Conservation (phyloP, 2,113 vertebrate species). For the Labeo catla region DNA sequence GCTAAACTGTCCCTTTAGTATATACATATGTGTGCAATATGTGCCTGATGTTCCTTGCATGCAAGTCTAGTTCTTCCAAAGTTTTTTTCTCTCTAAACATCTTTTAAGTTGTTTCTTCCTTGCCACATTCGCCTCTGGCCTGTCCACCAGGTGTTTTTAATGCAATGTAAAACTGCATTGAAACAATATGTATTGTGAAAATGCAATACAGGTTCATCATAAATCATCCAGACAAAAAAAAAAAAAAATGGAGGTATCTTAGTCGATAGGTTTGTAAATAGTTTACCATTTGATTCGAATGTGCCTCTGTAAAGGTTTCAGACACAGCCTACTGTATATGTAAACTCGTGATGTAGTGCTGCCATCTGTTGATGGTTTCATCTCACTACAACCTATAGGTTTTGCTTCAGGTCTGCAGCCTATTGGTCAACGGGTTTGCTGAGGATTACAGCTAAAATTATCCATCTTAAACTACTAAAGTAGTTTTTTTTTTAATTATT, state of each 20-base stretch:
- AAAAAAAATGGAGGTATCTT: background rate
- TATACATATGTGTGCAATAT: background rate
- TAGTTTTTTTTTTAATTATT: background rate
- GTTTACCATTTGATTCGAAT: background rate
- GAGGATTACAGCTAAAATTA: conserved; percentile 74
- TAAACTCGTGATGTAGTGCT: background rate
- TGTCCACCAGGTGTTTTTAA: background rate
- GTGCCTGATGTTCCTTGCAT: background rate
- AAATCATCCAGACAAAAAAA: background rate
- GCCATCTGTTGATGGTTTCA: conserved; percentile 68
- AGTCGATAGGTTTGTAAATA: background rate
- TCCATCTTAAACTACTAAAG: conserved; percentile 61
- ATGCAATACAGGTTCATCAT: background rate
- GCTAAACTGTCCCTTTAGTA: background rate
- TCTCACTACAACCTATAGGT: background rate
- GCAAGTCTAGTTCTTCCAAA: background rate
- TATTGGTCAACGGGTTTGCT: conserved; percentile 59
- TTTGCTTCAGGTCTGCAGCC: conserved; percentile 43
- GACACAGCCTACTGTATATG: background rate
- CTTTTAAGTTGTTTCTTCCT: background rate
- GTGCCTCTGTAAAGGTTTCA: background rate
- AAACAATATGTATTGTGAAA: background rate
- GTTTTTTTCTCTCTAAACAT: background rate
- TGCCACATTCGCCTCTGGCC: background rate
- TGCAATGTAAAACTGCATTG: background rate